These are phyloP conservation scores for Halcyon badia DNA, from an alignment of 2,797 vertebrate species.

Conservation along the genomic window DNA sequence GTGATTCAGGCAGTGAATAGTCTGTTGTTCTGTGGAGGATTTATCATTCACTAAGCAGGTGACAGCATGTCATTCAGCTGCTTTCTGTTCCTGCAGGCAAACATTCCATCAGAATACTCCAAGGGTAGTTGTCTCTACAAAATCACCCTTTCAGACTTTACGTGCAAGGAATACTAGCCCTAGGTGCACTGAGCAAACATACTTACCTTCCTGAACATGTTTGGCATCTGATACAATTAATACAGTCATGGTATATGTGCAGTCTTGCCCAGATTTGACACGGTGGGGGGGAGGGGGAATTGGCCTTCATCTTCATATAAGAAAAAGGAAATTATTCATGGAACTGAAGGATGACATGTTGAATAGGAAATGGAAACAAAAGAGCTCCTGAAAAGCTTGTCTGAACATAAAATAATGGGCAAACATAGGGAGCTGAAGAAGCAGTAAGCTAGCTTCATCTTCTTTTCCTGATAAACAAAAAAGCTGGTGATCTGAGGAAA, in stretches of 20 bases:
- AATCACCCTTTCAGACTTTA: not conserved
- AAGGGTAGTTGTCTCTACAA: not conserved
- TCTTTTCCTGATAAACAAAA: not conserved
- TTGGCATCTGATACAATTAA: not conserved
- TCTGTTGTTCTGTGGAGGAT: not conserved
- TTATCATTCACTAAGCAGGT: not conserved
- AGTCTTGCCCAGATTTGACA: not conserved
- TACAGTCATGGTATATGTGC: not conserved
- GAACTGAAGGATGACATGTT: not conserved
- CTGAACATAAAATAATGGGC: not conserved
- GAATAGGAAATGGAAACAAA: not conserved
- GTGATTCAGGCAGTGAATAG: not conserved
- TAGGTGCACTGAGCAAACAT: not conserved
- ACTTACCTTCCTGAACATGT: not conserved
- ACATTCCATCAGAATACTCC: not conserved
- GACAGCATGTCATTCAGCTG: not conserved
- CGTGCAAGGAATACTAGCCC: not conserved
- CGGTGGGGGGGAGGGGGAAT: not conserved
- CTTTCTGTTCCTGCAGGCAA: conserved; percentile 11
- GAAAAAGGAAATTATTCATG: not conserved
- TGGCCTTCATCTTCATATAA: not conserved
- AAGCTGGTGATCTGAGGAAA: not conserved
- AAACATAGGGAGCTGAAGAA: not conserved
- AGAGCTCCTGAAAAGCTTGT: not conserved
- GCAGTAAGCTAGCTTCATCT: not conserved